These are phyloP conservation scores for Denticeps clupeoides DNA, from an alignment of 2,797 vertebrate species.

Conservation along the genomic window DNA sequence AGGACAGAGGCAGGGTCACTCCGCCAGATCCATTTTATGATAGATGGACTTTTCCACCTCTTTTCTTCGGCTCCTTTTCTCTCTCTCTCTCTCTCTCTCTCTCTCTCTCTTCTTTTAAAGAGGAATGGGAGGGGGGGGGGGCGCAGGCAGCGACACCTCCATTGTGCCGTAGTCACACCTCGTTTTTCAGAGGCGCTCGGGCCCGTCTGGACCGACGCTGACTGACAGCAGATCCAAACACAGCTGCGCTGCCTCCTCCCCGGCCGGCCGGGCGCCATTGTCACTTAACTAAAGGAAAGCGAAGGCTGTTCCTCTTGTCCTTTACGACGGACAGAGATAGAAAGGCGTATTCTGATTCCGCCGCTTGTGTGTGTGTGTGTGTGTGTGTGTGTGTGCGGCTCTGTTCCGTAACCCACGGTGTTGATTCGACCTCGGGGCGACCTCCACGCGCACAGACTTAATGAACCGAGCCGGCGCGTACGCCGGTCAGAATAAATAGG, in stretches of 20 bases:
- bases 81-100: too few species aligned
- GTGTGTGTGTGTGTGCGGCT: background rate
- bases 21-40: slow-evolving; percentile 25
- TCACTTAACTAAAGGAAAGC: slow-evolving; percentile 16
- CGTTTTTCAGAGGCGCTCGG: background rate
- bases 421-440: background rate
- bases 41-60: background rate
- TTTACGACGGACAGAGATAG: slow-evolving; percentile 19
- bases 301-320: slow-evolving; percentile 11
- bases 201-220: slow-evolving; percentile 4
- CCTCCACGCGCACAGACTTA: background rate
- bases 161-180: slow-evolving; percentile 13
- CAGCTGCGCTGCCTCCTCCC: slow-evolving; percentile 11
- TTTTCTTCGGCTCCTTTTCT: too few species aligned
- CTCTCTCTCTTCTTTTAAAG: slow-evolving; percentile 9
- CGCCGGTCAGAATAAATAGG: slow-evolving; percentile 12
- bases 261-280: slow-evolving; percentile 19
- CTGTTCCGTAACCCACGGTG: background rate
- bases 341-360: background rate
- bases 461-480: slow-evolving; percentile 7
- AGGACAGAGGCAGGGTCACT: slow-evolving; percentile 18
- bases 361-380: background rate
- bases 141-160: slow-evolving; percentile 16
- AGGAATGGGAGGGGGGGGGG: background rate
- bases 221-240: slow-evolving; percentile 14